These are phyloP conservation scores for Apeltes quadracus DNA, from an alignment of 2,113 vertebrate species.

Conservation along the genomic window DNA sequence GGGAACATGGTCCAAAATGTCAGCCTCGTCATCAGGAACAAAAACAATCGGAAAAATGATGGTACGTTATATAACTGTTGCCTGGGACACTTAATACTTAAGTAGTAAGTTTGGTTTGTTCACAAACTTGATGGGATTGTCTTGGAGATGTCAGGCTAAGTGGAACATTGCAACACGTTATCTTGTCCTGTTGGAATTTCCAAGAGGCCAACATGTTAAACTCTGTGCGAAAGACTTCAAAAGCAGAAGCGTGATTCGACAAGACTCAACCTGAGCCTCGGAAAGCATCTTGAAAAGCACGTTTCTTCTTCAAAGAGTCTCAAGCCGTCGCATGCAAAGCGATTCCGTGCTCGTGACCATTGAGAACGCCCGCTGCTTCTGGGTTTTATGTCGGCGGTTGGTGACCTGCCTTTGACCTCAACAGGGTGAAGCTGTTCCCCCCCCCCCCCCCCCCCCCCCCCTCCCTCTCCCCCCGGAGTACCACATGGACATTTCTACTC, in stretches of 20 bases:
- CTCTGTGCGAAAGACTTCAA: not conserved
- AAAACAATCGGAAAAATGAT: constrained; percentile 46
- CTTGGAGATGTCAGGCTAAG: not conserved
- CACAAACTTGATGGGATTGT: not conserved
- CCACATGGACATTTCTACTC: constrained; percentile 9
- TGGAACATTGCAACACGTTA: not conserved
- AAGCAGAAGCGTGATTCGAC: not conserved
- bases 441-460: too few species aligned
- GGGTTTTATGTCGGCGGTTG: constrained; percentile 17
- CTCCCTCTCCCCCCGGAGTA: constrained; percentile 18
- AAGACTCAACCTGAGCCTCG: not conserved
- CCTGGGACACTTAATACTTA: too few species aligned
- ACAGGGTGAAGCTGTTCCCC: too few species aligned
- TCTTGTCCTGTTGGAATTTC: not conserved
- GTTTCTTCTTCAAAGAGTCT: constrained; percentile 9
- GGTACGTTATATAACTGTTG: constrained; percentile 19
- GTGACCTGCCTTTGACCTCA: constrained; percentile 35
- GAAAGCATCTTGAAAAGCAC: not conserved
- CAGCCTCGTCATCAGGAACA: constrained; percentile 52
- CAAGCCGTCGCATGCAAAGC: constrained; percentile 55
- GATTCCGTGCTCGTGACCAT: constrained; percentile 1
- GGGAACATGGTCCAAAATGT: constrained; percentile 64
- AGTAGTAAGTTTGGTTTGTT: not conserved
- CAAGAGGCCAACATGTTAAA: not conserved
- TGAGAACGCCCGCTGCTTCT: constrained; percentile 29